Conservation (phyloP, 2,797 vertebrate genomes). For the Myotis daubentonii region DNA sequence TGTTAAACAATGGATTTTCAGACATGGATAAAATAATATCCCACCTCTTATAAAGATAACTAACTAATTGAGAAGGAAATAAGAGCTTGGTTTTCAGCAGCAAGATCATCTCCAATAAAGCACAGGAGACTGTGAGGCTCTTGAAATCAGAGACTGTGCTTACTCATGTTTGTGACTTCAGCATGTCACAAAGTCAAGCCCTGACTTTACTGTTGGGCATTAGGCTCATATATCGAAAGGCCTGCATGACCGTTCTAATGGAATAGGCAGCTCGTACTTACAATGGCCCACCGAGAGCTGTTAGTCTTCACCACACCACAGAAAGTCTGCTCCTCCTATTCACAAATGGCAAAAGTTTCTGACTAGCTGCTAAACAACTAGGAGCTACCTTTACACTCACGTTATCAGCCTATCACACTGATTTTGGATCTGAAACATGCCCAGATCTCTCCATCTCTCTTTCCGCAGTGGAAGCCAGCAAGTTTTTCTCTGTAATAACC, state of each 20-base stretch:
- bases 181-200: background rate
- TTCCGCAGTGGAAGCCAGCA: background rate
- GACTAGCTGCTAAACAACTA: background rate
- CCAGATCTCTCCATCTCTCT: background rate
- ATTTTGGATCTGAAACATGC: background rate
- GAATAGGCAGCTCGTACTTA: background rate
- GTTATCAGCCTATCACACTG: background rate
- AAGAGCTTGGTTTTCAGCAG: background rate
- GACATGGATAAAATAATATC: background rate
- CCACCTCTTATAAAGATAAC: background rate
- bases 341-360: background rate
- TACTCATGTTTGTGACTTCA: background rate
- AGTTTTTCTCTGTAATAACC: background rate
- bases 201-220: background rate
- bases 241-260: background rate
- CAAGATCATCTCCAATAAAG: background rate
- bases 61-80: background rate
- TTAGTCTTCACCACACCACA: background rate
- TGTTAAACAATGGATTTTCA: background rate
- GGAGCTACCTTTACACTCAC: background rate
- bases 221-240: background rate
- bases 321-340: background rate
- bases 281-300: background rate
- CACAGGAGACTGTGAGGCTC: background rate
- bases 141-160: background rate